Evolutionary conservation across 2,797 vertebrate genomes (phyloP).

Genomic region (Bucorvus abyssinicus): DNA sequence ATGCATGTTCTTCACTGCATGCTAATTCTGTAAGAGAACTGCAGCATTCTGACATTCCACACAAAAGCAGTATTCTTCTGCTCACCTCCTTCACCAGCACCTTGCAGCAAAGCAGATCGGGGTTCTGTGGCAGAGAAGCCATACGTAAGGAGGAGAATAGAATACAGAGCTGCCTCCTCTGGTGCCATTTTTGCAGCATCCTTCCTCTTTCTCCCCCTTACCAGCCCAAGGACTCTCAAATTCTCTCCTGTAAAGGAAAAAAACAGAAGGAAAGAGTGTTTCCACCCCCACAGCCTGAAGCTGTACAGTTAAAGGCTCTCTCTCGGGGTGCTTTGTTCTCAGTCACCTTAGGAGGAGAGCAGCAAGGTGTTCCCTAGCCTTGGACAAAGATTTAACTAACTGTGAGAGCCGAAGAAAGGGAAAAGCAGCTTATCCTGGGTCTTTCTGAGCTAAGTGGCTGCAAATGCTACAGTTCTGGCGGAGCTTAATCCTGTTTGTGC

Average conservation of each 20-base stretch:
- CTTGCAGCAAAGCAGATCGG: background rate
- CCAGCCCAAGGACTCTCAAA: background rate
- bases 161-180: background rate
- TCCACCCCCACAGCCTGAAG: background rate
- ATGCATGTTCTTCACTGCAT: background rate
- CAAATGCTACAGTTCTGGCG: background rate
- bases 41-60: background rate
- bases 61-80: background rate
- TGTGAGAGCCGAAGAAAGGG: background rate
- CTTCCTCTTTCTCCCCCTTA: background rate
- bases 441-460: background rate
- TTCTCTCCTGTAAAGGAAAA: background rate
- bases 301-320: background rate
- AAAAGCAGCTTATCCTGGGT: background rate
- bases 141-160: background rate
- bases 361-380: background rate
- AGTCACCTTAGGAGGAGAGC: background rate
- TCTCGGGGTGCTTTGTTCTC: background rate
- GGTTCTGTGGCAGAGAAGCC: background rate
- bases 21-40: background rate
- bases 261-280: background rate
- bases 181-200: background rate
- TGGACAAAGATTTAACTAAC: background rate
- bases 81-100: background rate
- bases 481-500: background rate